A percentile compares a stretch with the other conserved stretches of the same genome.
These are phyloP conservation scores for Diaphora mendica DNA, from an alignment of 2,888 invertebrate genomes.

Conservation along the genomic window DNA sequence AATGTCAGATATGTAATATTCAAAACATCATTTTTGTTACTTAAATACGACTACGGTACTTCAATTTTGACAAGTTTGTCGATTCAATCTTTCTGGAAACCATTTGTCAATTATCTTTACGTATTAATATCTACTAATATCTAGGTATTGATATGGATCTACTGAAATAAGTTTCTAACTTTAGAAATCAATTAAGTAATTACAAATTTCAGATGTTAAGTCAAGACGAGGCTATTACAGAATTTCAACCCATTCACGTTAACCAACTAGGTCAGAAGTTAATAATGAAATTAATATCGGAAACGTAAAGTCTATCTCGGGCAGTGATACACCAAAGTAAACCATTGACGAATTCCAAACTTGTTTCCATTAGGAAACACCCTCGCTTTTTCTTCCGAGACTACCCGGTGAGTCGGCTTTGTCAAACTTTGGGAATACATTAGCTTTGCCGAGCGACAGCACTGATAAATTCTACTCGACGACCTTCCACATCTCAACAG, in stretches of 20 bases:
- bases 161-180: not conserved
- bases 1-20: no score
- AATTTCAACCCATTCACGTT: slow-evolving; percentile 2
- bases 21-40: no score
- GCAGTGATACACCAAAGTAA: slow-evolving; percentile 53
- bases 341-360: slow-evolving; percentile 69
- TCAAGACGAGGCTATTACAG: not conserved
- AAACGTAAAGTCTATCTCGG: slow-evolving; percentile 31
- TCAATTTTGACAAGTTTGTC: not conserved
- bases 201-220: not conserved
- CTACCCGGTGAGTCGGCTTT: slow-evolving; percentile 71
- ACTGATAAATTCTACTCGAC: slow-evolving; percentile 78
- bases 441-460: slow-evolving; percentile 73
- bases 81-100: no score
- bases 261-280: slow-evolving; percentile 28
- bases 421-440: slow-evolving; percentile 81
- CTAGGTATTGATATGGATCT: not conserved
- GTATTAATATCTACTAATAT: no score
- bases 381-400: slow-evolving; percentile 70
- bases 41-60: not conserved
- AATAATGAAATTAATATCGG: slow-evolving; percentile 36
- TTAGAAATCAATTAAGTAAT: slow-evolving; percentile 3
- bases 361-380: slow-evolving; percentile 55
- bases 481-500: slow-evolving; percentile 33
- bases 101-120: not conserved